Evolutionary conservation across 2,888 invertebrate species (phyloP).

Genomic region (Meiosimyza decipiens): DNA sequence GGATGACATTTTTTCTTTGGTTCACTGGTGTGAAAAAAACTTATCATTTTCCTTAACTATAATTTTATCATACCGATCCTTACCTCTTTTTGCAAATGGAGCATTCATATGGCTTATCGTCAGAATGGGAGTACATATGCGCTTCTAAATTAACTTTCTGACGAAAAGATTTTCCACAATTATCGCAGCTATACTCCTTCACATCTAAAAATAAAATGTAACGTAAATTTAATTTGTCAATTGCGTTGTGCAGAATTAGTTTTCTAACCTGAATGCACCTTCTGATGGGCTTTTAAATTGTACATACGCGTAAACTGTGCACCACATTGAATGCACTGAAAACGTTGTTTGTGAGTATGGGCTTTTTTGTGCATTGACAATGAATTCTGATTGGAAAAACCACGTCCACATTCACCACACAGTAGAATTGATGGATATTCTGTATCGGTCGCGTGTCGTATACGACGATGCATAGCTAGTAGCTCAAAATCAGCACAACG

Average conservation of each 20-base stretch:
- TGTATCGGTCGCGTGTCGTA: constrained; percentile 34
- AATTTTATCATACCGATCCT: not conserved
- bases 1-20: no score
- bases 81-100: constrained; percentile 63
- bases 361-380: constrained; percentile 48
- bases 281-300: constrained; percentile 48
- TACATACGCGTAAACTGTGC: constrained; percentile 40
- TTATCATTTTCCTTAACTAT: not conserved
- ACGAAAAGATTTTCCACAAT: constrained; percentile 69
- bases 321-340: constrained; percentile 40
- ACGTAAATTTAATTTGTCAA: not conserved
- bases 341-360: constrained; percentile 41
- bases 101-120: constrained; percentile 67
- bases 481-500: constrained; percentile 37
- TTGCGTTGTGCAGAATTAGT: not conserved
- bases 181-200: constrained; percentile 65
- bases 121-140: constrained; percentile 69
- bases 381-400: constrained; percentile 45
- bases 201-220: constrained; percentile 43
- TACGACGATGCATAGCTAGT: constrained; percentile 47
- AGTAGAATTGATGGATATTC: constrained; percentile 40
- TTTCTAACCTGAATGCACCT: constrained; percentile 50
- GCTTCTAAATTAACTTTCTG: constrained; percentile 68
- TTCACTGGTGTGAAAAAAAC: no score
- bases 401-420: constrained; percentile 52